Base-by-base conservation (phyloP, 2,113 vertebrate species). In the Dinomys branickii region DNA sequence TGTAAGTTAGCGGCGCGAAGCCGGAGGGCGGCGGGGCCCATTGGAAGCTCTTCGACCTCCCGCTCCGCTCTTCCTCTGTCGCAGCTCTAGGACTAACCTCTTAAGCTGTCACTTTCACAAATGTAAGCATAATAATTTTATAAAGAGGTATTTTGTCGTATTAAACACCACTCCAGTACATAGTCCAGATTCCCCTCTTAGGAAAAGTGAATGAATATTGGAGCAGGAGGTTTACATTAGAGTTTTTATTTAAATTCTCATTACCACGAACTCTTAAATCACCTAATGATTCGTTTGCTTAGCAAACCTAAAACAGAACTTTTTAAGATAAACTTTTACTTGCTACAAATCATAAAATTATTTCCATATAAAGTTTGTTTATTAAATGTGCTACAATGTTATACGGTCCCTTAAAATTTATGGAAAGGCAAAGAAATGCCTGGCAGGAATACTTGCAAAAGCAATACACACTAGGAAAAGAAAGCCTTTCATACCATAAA, bases 341-440 rank as follows among this genome's bases (percentile, higher is more conserved):
- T 94, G 92, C 92, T 96, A 98, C 97, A 98, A 97, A 98, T 98
- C 97, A 98, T 97, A 97, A 98, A 98, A 96, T 98, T 98, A 98
- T 98, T 98, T 98, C 98, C 98, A 97, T 98, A 98, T 98, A 98
- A 98, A 98, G 98, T 98, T 94, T 98, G 98, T 98, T 98, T 99
- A 98, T 97, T 98, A 97, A 98, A 98, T 95, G 96, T 98, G 97
- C 89, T 98, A 94, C 97, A 97, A 90, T 98, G 96, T 97, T 98
- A 98, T 90, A 98, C 87, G 91, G 88, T 94, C 95, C 85, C 92
- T 98, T 97, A 97, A 98, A 98, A 98, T 99, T 98, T 98, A 99
- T 98, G 95, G 98, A 98, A 98, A 97, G 61, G 58, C 97, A 96
- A 90, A 97, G 97, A 98, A 97, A 78, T 95, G 52, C 78, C 97